Base-by-base conservation (phyloP, 2,888 invertebrate species). In the Abrostola tripartita region DNA sequence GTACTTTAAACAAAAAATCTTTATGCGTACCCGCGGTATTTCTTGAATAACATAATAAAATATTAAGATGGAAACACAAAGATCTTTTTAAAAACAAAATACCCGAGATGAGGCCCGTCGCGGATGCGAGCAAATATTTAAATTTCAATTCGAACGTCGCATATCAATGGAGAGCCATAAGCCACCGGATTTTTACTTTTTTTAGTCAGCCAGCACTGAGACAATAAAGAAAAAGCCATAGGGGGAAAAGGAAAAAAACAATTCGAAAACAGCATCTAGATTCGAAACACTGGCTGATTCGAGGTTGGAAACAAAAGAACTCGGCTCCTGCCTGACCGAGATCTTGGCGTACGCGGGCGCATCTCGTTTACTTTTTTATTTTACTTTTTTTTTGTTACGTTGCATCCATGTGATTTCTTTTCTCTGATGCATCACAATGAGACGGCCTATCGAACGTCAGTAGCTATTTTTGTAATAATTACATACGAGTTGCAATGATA, bases 111-210 rank as follows among this genome's bases (percentile, higher is more conserved):
- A 87, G 90, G 88, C 87, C 88, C 90, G 88, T 90, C 89, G 90
- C 89, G 90, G 90, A 90, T 88, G 87, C 88, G 85, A 91, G 92
- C 92, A 94, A 93, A 94, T 94, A 94, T 94, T 94, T 94, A 94
- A 94, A 94, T 94, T 94, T 94, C 93, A 92, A 93, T 93, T 91
- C 93, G 92, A 93, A 92, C 90, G 90, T 91, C 92, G 93, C 93
- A 94, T 94, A 94, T 94, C 94, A 94, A 94, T 94, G 94, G 93
- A 91, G 92, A 92, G 90, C 93, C 94, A 94, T 94, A 94, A 94
- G 94, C 94, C 94, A 94, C 94, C 92, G 92, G 89, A 86, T 84
- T 88, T 89, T 90, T 90, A 85, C 86, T 90, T 91, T 91, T 89
- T 88, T 86, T 87, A 85, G 81, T 86, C 86, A 89, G 91, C 83